Evolutionary conservation across 2,113 vertebrate genomes (phyloP), one percentile per base, ranked within the genome.

Genomic region (Hemiprocne comata): DNA sequence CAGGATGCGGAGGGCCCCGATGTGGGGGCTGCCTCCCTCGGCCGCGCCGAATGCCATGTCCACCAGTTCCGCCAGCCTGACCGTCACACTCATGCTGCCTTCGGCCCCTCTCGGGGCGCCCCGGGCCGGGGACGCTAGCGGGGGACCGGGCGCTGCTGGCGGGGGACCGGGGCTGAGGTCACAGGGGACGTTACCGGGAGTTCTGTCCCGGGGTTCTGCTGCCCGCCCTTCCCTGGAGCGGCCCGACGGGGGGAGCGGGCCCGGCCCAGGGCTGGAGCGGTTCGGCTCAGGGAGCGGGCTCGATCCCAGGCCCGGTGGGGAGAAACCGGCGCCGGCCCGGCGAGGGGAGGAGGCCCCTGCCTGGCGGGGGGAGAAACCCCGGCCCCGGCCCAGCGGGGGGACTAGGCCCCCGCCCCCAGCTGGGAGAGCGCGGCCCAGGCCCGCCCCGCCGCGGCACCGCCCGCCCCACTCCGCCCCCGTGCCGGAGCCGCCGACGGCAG

Each of bases 31-130:
- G 29, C 97, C 90, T 0, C 82, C 61, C 13, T 93, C 91, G 0
- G 98, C 96, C 3, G 96, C 84, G 67, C 96, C 82, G 15, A 96
- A 93, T 28, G 96, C 96, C 3, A 96, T 4, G n/a, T 97, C 96
- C 17, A 72, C 85, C 90, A 98, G 92, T 64, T 98, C 98, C 0
- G 64, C 66, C 51, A 96, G 96, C 0, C 87, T 91, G 44, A 98
- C 2, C 0, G 74, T 77, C 38, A 91, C 78, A 13, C 93, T 97
- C 97, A 95, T 95, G 15, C 7, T 71, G 73, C 36, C 5, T 7
- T 54, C 10, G 14, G 8, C 13, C 46, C 17, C 14, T 25, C 18
- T 6, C 33, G 53, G 38, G 11, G 5, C 31, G 29, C 62, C 57
- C 36, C 17, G 25, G 17, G 54, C 50, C 3, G 21, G 25, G 33